Conservation (phyloP, 2,888 invertebrate species). For the Brachyopa scutellaris region DNA sequence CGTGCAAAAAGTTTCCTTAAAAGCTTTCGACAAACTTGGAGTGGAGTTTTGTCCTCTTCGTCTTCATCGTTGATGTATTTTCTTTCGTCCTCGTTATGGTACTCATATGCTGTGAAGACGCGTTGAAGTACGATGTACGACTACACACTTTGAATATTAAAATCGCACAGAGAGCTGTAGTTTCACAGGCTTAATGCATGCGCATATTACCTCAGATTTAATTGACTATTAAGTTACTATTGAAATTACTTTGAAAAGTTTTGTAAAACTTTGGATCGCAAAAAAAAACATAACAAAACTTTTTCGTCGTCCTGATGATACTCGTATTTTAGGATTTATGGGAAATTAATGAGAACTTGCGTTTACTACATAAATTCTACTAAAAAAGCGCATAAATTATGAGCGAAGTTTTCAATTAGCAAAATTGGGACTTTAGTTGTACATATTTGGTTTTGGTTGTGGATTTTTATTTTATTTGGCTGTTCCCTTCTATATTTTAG, state of each 20-base stretch:
- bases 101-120: conserved; percentile 9
- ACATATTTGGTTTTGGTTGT: too few relatives aligned
- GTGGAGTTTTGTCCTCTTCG: conserved; percentile 31
- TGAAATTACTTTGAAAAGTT: conserved; percentile 63
- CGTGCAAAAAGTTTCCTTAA: conserved; percentile 57
- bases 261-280: conserved; percentile 37
- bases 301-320: background rate
- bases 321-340: conserved; percentile 39
- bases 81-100: background rate
- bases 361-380: background rate
- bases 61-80: conserved; percentile 33
- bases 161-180: conserved; percentile 24
- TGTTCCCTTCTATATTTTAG: too few relatives aligned
- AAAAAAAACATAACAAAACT: background rate
- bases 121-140: conserved; percentile 43
- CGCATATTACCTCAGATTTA: conserved; percentile 65
- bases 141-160: conserved; percentile 67
- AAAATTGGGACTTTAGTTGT: too few relatives aligned
- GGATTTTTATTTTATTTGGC: too few relatives aligned
- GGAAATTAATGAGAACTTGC: conserved; percentile 30
- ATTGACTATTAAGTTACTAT: conserved; percentile 72
- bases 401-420: background rate
- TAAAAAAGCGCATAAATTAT: conserved; percentile 30
- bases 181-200: conserved; percentile 63
- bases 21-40: conserved; percentile 60